Conservation (phyloP, 2,113 vertebrate species). For the Cryptotis parvus region DNA sequence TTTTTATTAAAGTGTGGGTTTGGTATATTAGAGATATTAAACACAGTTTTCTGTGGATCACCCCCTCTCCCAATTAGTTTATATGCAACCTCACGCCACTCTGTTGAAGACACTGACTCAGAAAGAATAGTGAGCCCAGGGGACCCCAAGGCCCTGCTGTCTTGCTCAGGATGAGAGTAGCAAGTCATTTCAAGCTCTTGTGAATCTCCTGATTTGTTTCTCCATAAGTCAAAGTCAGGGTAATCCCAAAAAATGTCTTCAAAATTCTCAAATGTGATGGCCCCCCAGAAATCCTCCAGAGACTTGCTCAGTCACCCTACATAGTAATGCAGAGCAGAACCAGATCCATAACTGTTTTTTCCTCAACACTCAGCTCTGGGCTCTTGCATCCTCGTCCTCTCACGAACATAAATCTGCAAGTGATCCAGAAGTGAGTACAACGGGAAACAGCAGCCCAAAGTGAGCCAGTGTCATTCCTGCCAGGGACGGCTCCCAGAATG, state of each 20-base stretch:
- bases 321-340: background rate
- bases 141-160: too few relatives aligned
- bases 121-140: background rate
- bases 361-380: background rate
- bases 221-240: background rate
- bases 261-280: background rate
- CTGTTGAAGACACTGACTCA: background rate
- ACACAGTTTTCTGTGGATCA: background rate
- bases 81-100: background rate
- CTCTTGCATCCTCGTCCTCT: background rate
- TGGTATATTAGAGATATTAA: background rate
- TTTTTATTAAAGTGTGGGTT: background rate
- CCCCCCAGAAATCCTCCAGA: background rate
- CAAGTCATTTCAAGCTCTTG: background rate
- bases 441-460: background rate
- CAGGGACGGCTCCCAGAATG: background rate
- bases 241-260: background rate
- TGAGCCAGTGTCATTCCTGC: background rate
- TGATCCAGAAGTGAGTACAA: background rate
- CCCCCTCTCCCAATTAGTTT: background rate
- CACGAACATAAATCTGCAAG: background rate
- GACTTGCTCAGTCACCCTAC: background rate
- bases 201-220: background rate
- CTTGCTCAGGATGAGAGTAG: background rate
- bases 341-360: background rate